Base-by-base conservation (phyloP, 2,113 vertebrate genomes). In the Xenopus borealis region DNA sequence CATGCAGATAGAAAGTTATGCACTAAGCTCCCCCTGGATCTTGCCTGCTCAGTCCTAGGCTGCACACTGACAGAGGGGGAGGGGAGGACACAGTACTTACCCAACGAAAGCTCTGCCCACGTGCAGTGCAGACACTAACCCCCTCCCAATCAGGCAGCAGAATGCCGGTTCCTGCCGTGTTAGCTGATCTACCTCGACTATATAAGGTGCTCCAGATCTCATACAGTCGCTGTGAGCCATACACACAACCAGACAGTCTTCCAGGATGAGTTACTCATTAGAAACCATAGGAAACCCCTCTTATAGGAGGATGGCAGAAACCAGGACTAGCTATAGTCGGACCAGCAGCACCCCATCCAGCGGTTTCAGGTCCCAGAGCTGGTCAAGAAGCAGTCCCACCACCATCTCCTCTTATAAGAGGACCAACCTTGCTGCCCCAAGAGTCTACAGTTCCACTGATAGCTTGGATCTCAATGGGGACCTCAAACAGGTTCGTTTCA, bases 291-390 rank as follows among this genome's bases (percentile, higher is more conserved):
- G 95, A 85, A 94, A 89, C 80, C 94, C 97, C 77, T 95, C 91
- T 81, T 93, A 95, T 85, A 88, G 95, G 86, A 92, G 96, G 91
- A 84, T 86, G 71, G 92, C 94, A 88, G 96, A 98, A 52, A 92
- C 86, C 81, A 91, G 95, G 72, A 90, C 89, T 44, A 85, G 87
- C 86, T 98, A 94, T 88, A 88, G 92, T 89, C 94, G 95, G 66
- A 81, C 91, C 47, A 84, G 84, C 82, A 90, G 90, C 9, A 90
- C 92, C 62, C 92, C 94, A 0, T 94, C 95, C 89, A 97, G 95
- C 86, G 96, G 95, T 18, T 98, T 93, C 78, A 93, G 95, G 75
- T 96, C 96, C 20, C 97, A 98, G 88, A 94, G 96, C 0, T 98
- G 95, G 96, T 95, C 95, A 46, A 85, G 96, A 75, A 87, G 90